Conservation (phyloP, 2,888 invertebrate species). For the Tiliacea citrago region DNA sequence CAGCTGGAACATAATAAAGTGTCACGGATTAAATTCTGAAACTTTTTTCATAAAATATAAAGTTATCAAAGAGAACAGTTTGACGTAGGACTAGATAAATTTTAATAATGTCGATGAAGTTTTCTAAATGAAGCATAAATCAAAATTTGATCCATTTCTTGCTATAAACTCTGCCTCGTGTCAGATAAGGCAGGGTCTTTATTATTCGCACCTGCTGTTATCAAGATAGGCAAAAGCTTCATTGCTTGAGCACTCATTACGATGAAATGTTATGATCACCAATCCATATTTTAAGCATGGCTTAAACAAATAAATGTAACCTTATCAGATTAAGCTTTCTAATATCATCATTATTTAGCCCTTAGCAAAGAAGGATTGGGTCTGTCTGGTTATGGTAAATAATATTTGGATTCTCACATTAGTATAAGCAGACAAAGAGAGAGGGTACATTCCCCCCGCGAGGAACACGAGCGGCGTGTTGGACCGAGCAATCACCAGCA, state of each 20-base stretch:
- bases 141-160: conserved; percentile 23
- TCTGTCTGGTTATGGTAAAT: no score
- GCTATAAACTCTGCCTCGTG: conserved; percentile 13
- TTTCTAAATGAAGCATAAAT: conserved; percentile 32
- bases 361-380: neutral
- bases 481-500: conserved; percentile 78
- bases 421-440: conserved; percentile 81
- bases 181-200: neutral
- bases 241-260: neutral
- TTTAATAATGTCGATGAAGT: conserved; percentile 43
- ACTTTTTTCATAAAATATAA: conserved; percentile 46
- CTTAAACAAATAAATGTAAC: neutral
- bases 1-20: conserved; percentile 78
- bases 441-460: conserved; percentile 84
- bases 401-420: conserved; percentile 70
- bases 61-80: conserved; percentile 21
- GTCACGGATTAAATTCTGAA: conserved; percentile 6
- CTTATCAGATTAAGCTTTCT: neutral
- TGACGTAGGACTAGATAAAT: conserved; percentile 20
- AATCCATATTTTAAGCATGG: neutral
- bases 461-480: conserved; percentile 80
- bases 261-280: neutral
- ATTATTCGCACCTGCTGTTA: conserved; percentile 9
- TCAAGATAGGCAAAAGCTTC: neutral
- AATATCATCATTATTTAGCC: neutral